Evolutionary conservation across 2,113 vertebrate genomes (phyloP), one percentile per base, ranked within the genome.

Genomic region (Illadopsis cleaveri): DNA sequence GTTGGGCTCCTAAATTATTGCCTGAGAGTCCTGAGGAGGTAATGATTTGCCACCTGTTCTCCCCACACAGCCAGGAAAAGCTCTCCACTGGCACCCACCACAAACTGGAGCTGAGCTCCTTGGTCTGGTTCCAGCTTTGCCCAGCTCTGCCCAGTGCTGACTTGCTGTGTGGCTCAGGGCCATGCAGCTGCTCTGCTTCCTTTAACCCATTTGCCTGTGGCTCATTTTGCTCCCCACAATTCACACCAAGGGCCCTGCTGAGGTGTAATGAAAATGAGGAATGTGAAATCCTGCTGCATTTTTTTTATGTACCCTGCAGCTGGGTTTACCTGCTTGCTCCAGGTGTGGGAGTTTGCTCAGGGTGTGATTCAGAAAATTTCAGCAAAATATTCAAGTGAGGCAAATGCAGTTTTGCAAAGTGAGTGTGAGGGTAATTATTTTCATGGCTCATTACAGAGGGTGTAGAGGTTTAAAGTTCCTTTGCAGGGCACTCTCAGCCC

Each of bases 161-260:
- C 79, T 94, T 78, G 92, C 80, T 76, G 51, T 71, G 61, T 94
- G 91, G 95, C 95, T 95, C 40, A 22, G 72, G 77, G 96, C 96
- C 89, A 65, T 71, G 81, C 95, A 95, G 96, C 95, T 96, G 96
- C 94, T 96, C 40, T 80, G 89, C 82, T 95, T 96, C 93, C 56
- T 5, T 94, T 96, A 86, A 90, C 92, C 45, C 62, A 0, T 94
- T 80, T 69, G 88, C 64, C 47, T 60, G 78, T 3, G 7, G 90
- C 77, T 84, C 57, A 7, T 0, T 4, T 30, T 60, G 44, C 28
- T 84, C 40, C 62, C 65, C 58, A 7, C 54, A 42, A n/a, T 4
- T 93, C 64, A 30, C 47, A 2, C 0, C 4, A 27, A 75, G 35
- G 42, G 51, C 45, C 51, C 56, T 62, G 64, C 77, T 56, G 83